Percentiles rank a stretch among this genome's conserved stretches.
Evolutionary conservation across 2,888 invertebrate species (phyloP).

Genomic region (Cheilosia soror): DNA sequence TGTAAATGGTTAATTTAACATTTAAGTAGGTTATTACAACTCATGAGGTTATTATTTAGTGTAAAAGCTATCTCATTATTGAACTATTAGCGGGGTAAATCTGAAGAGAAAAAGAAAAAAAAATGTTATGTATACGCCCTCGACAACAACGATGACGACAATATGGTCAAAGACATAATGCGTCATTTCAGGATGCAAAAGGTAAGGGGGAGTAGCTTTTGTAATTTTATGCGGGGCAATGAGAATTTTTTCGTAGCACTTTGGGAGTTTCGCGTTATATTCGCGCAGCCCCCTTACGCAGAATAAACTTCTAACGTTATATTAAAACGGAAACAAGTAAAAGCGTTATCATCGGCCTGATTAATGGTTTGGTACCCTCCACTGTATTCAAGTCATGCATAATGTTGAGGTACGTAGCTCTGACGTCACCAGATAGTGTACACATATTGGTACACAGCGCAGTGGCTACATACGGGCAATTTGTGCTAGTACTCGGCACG

Average conservation of each 20-base stretch:
- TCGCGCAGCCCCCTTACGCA: background rate
- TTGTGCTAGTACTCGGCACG: no score
- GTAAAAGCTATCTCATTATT: slow-evolving; percentile 23
- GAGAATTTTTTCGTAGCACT: slow-evolving; percentile 42
- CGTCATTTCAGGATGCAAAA: slow-evolving; percentile 41
- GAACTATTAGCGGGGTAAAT: slow-evolving; percentile 13
- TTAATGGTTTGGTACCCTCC: no score
- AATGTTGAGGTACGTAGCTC: no score
- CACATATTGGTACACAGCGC: no score
- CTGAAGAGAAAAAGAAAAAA: background rate
- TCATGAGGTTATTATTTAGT: slow-evolving; percentile 41
- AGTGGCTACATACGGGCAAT: no score
- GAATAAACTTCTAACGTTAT: background rate
- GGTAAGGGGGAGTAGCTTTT: slow-evolving; percentile 48
- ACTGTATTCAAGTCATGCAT: no score
- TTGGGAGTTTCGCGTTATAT: slow-evolving; percentile 14
- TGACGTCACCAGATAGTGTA: no score
- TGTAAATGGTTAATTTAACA: slow-evolving; percentile 51
- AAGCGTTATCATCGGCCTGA: no score
- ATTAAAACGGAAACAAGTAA: background rate
- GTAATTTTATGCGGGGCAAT: slow-evolving; percentile 54
- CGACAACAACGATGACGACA: background rate
- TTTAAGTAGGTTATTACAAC: slow-evolving; percentile 63
- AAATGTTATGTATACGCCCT: slow-evolving; percentile 64
- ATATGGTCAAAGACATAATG: slow-evolving; percentile 62